Conservation (phyloP, 2,797 vertebrate genomes). For the Echeneis naucrates region DNA sequence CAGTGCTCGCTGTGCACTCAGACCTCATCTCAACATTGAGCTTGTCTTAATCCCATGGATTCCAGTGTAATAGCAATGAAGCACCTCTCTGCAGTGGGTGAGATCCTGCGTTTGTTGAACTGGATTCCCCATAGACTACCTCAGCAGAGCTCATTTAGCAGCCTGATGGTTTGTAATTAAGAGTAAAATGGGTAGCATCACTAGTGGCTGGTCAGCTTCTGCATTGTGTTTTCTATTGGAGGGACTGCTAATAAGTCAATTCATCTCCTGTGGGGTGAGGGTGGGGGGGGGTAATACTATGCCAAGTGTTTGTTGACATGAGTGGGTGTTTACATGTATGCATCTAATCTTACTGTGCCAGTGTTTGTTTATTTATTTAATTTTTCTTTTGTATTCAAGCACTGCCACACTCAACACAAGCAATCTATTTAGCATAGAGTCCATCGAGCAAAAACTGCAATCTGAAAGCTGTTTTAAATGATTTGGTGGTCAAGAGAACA, state of each 20-base stretch:
- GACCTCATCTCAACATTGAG: constrained; percentile 34
- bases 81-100: constrained; percentile 46
- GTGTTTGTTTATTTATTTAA: background rate
- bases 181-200: constrained; percentile 73
- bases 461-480: background rate
- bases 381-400: background rate
- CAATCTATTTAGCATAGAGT: background rate
- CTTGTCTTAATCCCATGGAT: constrained; percentile 60
- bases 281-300: constrained; percentile 45
- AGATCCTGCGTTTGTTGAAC: constrained; percentile 60
- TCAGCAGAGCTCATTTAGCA: constrained; percentile 77
- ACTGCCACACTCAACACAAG: background rate
- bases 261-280: constrained; percentile 75
- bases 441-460: too few species aligned
- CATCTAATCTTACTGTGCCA: background rate
- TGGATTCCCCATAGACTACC: constrained; percentile 67
- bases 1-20: constrained; percentile 4
- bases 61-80: constrained; percentile 48
- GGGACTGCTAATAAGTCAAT: constrained; percentile 78
- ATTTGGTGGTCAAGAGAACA: background rate
- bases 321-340: constrained; percentile 65
- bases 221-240: constrained; percentile 79
- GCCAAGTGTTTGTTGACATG: constrained; percentile 79
- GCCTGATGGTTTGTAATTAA: constrained; percentile 78
- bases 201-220: constrained; percentile 63